Evolutionary conservation across 2,888 invertebrate genomes (phyloP), one percentile per base, ranked within the genome.

Genomic region (Oscheius sp.): DNA sequence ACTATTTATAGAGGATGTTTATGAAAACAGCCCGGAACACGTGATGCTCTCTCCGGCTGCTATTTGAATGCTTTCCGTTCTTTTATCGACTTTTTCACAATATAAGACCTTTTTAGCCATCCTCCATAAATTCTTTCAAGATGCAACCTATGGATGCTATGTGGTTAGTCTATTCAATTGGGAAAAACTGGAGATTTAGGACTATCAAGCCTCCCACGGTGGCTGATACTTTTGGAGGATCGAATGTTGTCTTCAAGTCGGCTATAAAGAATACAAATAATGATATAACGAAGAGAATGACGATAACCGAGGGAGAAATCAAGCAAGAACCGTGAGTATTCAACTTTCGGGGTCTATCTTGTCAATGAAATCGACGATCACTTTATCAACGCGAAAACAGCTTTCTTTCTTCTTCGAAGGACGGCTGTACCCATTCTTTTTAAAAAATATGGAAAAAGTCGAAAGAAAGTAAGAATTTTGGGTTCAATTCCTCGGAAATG

Each of bases 91-190:
- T 24, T 22, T 22, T 22, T 2, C 4, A 12, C 9, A 17, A 20
- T 24, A 22, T 12, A 47, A 17, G 24, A n/a, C 24, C 3, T n/a
- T 12, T 12, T 5, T 14, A 47, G 22, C 4, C 17, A 47, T 5
- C 22, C 4, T 20, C 24, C 32, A 54, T 28, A 30, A 54, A 33
- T 32, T 33, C 54, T n/a, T n/a, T n/a, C n/a, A n/a, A n/a, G 54
- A 59, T 59, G 59, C 44, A 59, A 22, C 59, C 59, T 41, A 59
- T 59, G 59, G 59, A 59, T 30, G 59, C 59, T 24, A 59, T 59
- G 59, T 59, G 59, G 59, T 32, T 33, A 22, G 32, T 32, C 20
- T 20, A 47, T 5, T n/a, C n/a, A n/a, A n/a, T n/a, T n/a, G n/a
- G n/a, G n/a, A n/a, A n/a, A n/a, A n/a, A n/a, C n/a, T n/a, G n/a